Conservation (phyloP, 1,140 invertebrate genomes). For the Trachymyrmex septentrionalis region DNA sequence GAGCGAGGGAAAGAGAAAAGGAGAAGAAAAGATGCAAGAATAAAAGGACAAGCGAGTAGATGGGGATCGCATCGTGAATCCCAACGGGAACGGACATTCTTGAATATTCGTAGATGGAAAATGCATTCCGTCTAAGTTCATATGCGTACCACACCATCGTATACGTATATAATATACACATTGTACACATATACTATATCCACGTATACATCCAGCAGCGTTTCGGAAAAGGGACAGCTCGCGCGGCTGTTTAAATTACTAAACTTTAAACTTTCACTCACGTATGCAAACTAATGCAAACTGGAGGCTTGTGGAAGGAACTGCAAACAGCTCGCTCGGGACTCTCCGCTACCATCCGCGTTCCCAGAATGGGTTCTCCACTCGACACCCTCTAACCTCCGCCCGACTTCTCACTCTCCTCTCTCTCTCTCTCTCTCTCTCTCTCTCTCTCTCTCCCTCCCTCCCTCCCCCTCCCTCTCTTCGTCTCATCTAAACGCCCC, state of each 20-base stretch:
- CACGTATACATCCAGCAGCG: conserved; percentile 48
- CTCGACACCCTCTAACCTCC: conserved; percentile 72
- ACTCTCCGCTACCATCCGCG: conserved; percentile 71
- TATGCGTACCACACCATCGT: conserved; percentile 11
- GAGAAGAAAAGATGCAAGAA: not conserved
- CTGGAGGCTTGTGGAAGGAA: conserved; percentile 81
- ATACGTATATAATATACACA: conserved; percentile 54
- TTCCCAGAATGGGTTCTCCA: conserved; percentile 70
- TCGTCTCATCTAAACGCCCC: conserved; percentile 25
- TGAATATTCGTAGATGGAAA: conserved; percentile 68
- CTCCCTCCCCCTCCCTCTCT: not conserved
- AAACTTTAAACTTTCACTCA: conserved; percentile 83
- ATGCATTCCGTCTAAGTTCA: conserved; percentile 20
- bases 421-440: conserved; percentile 38
- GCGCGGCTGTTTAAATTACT: conserved; percentile 80
- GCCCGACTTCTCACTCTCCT: conserved; percentile 44
- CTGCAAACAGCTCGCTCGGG: conserved; percentile 82
- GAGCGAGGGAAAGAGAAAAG: not conserved
- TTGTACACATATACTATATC: not conserved
- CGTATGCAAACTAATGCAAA: conserved; percentile 83
- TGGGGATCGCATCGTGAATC: conserved; percentile 29
- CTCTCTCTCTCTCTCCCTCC: conserved; percentile 32
- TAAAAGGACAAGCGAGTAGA: not conserved
- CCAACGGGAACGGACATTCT: conserved; percentile 56
- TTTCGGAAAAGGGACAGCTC: conserved; percentile 76